Percentiles rank a stretch among this genome's conserved stretches.
These are phyloP conservation scores for Plebejus melissa DNA, from an alignment of 2,888 invertebrate genomes.

Conservation along the genomic window DNA sequence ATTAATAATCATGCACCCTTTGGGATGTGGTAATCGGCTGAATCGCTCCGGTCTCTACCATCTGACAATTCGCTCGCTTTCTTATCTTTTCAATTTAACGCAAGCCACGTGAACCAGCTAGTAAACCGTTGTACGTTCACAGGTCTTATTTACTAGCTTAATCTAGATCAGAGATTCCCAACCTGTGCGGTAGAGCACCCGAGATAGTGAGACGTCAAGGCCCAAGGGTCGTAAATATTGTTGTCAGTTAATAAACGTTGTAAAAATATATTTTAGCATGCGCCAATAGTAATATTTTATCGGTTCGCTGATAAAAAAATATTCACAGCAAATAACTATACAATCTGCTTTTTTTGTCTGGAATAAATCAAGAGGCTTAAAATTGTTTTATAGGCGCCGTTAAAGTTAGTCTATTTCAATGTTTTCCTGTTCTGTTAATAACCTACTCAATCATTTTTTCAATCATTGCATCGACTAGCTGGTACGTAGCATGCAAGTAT, in stretches of 20 bases:
- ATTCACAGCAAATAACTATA: no score
- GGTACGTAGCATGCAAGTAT: no score
- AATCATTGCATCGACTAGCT: no score
- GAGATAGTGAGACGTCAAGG: not conserved
- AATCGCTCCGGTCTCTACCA: not conserved
- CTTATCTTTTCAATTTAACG: constrained; percentile 24
- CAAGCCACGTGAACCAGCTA: constrained; percentile 1
- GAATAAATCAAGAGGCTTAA: no score
- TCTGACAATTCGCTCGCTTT: not conserved
- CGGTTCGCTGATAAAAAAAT: no score
- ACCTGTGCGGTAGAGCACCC: not conserved
- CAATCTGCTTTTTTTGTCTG: no score
- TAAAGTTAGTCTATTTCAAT: no score
- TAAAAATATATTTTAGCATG: no score
- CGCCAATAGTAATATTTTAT: no score
- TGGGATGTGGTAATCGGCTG: not conserved
- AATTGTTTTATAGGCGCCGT: no score
- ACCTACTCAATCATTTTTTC: no score
- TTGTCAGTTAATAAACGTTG: not conserved
- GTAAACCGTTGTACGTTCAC: constrained; percentile 35
- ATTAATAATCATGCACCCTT: not conserved
- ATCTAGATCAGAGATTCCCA: constrained; percentile 31
- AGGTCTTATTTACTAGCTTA: constrained; percentile 40
- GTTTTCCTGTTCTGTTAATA: no score
- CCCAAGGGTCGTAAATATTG: not conserved